A percentile compares a stretch with the other conserved stretches of the same genome.
These are phyloP conservation scores for Conus betulinus DNA, from an alignment of 1,140 invertebrate genomes.

Conservation along the genomic window DNA sequence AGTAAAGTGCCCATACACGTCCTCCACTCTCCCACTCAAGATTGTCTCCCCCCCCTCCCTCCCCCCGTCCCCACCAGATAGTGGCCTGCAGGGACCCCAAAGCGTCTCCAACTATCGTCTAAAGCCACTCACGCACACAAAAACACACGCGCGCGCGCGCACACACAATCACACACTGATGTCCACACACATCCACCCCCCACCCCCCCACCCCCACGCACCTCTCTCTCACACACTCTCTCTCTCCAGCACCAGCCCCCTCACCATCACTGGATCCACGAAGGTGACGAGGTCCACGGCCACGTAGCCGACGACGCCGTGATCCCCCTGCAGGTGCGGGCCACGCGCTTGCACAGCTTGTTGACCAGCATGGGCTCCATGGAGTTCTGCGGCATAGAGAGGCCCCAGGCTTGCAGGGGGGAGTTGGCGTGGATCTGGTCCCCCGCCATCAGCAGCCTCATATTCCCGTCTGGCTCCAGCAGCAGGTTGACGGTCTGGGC, in stretches of 20 bases:
- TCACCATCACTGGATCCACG: slow-evolving; percentile 71
- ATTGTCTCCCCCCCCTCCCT: no score
- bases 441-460: slow-evolving; percentile 67
- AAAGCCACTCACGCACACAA: no score
- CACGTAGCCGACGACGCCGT: slow-evolving; percentile 73
- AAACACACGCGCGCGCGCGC: no score
- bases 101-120: no score
- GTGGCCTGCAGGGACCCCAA: no score
- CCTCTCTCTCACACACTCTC: no score
- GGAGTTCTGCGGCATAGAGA: slow-evolving; percentile 74
- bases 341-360: slow-evolving; percentile 64
- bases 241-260: slow-evolving; percentile 4
- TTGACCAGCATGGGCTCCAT: slow-evolving; percentile 70
- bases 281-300: slow-evolving; percentile 75
- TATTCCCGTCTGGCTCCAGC: slow-evolving; percentile 71
- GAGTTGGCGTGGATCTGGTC: slow-evolving; percentile 74
- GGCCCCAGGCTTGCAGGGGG: slow-evolving; percentile 70
- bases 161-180: no score
- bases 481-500: slow-evolving; percentile 71
- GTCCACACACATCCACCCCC: no score
- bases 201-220: no score
- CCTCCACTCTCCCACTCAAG: no score
- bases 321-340: slow-evolving; percentile 69
- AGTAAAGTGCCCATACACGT: no score
- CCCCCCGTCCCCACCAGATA: no score